A percentile compares a stretch with the other conserved stretches of the same genome.
Conservation (phyloP, 2,113 vertebrate genomes). For the Entomyzon cyanotis region DNA sequence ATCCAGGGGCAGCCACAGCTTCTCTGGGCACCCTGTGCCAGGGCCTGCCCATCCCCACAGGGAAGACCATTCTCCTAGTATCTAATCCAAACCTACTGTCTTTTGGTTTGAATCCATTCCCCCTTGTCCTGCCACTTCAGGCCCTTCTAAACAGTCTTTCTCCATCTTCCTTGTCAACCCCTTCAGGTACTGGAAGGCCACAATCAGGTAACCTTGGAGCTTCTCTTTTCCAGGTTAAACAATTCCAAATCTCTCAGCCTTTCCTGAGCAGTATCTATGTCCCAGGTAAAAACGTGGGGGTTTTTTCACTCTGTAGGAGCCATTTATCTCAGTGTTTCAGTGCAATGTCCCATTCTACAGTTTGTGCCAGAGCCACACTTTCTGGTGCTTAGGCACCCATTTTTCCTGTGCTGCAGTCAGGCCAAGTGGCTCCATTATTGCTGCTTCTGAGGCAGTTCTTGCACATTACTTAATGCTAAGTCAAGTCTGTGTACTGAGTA, state of each 20-base stretch:
- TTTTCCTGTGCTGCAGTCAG: background rate
- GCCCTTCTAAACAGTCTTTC: background rate
- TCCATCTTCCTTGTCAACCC: too few relatives aligned
- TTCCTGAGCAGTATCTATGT: background rate
- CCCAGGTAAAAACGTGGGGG: background rate
- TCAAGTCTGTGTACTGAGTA: conserved; percentile 28
- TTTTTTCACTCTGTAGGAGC: background rate
- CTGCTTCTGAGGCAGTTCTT: background rate
- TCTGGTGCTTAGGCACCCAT: background rate
- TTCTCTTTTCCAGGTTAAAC: background rate
- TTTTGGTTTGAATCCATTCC: background rate
- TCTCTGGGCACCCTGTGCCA: background rate
- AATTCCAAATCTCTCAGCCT: background rate
- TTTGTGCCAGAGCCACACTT: background rate
- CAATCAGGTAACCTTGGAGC: background rate
- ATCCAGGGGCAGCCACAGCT: background rate
- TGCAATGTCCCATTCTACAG: background rate
- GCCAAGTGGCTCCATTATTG: background rate
- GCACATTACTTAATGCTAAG: background rate
- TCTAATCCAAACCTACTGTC: background rate
- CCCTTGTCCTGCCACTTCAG: background rate
- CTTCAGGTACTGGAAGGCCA: background rate
- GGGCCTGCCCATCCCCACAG: background rate
- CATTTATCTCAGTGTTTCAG: background rate
- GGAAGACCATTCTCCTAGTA: background rate